Base-by-base conservation (phyloP, 2,888 invertebrate species). In the Erynnis tages region DNA sequence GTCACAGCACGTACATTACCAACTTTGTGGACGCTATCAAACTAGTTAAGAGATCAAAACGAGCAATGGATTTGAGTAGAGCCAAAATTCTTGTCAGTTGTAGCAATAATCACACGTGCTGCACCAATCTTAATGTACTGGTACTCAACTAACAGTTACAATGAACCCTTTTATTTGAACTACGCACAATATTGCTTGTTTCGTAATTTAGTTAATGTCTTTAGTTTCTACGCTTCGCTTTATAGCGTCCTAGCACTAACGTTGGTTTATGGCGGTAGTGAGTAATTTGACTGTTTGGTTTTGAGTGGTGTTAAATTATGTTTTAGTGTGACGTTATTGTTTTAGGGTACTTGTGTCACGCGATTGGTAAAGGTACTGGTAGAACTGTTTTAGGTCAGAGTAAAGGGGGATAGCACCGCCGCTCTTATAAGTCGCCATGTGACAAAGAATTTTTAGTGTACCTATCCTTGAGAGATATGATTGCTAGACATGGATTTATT, bases 131-230 rank as follows among this genome's bases (percentile, higher is more conserved):
- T 13, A 21, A 13, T 49, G 19, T 34, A 35, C 38, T 32, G 43
- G 35, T 35, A 40, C 25, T 43, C 38, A 44, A 47, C 45, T 40
- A 40, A 41, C 54, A 54, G 46, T 47, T 60, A 67, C 61, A 66
- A 65, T 63, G 61, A 60, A 56, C 64, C 59, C 67, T 63, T 65
- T 65, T 59, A 64, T 61, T 54, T 45, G 50, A 53, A 49, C 55
- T 54, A 40, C 54, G 58, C 49, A 57, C 56, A 41, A 57, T 56
- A 58, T 59, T 49, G 58, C 55, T 45, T 54, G 53, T 60, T 60
- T 54, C 60, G 57, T 59, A 54, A 60, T 60, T 32, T 23, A 52
- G 41, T 55, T 60, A 57, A 58, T 56, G 58, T 54, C 55, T 56
- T 54, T 50, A 50, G 50, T 54, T 54, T 48, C 29, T 54, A 56